Evolutionary conservation across 2,888 invertebrate genomes (phyloP).

Genomic region (Amiota minor): DNA sequence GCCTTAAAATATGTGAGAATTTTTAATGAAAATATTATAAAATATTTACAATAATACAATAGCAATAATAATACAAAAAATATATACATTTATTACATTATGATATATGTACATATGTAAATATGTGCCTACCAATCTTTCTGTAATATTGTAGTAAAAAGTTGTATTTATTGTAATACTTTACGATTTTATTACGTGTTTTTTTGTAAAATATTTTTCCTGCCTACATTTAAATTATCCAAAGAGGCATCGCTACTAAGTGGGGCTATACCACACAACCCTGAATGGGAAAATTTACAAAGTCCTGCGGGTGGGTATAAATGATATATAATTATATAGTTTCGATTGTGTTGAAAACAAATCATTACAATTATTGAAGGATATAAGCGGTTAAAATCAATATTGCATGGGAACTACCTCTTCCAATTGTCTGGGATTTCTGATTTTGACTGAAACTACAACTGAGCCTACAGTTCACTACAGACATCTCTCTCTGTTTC

Average conservation of each 20-base stretch:
- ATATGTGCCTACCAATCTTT: no score
- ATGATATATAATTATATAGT: neutral
- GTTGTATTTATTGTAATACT: conserved; percentile 14
- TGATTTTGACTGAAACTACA: no score
- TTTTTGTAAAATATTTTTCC: conserved; percentile 10
- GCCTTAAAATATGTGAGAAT: neutral
- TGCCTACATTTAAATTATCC: neutral
- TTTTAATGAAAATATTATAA: conserved; percentile 47
- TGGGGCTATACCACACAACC: neutral
- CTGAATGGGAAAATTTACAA: neutral
- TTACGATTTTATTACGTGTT: conserved; percentile 59
- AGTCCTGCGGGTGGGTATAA: neutral
- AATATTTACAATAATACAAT: neutral
- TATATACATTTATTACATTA: neutral
- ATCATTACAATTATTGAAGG: no score
- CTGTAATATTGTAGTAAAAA: neutral
- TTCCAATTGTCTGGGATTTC: no score
- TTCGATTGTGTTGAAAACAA: no score
- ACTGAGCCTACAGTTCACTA: no score
- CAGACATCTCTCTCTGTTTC: no score
- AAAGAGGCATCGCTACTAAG: no score
- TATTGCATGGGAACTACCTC: no score
- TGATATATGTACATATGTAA: no score
- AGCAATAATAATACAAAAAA: neutral
- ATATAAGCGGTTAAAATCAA: no score